These are phyloP conservation scores for Mactra quadrangularis DNA, from an alignment of 1,140 invertebrate species.

Conservation along the genomic window DNA sequence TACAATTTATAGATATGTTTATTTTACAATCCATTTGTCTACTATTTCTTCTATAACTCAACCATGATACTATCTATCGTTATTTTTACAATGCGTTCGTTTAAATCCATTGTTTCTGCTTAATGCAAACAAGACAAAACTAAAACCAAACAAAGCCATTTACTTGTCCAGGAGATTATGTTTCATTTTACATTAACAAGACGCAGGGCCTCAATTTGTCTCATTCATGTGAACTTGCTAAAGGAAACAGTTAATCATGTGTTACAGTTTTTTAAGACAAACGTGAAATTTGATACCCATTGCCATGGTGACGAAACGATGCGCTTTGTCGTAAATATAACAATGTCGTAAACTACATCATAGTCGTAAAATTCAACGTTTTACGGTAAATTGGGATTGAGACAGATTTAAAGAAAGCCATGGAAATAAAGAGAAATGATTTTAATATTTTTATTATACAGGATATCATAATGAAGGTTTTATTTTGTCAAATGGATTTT, in stretches of 20 bases:
- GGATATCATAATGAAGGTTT: not conserved
- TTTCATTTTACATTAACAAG: too few relatives aligned
- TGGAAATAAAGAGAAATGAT: not conserved
- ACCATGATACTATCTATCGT: too few relatives aligned
- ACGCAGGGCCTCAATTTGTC: constrained; percentile 20
- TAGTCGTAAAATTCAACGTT: too few relatives aligned
- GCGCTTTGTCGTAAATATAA: constrained; percentile 44
- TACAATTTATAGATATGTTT: too few relatives aligned
- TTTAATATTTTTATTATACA: not conserved
- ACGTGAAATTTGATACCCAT: constrained; percentile 35
- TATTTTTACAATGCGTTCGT: too few relatives aligned
- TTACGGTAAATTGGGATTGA: not conserved
- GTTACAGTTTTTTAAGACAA: constrained; percentile 58
- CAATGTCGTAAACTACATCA: constrained; percentile 34
- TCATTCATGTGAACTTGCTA: constrained; percentile 27
- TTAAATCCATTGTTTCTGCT: too few relatives aligned
- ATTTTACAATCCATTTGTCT: too few relatives aligned
- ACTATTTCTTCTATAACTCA: too few relatives aligned
- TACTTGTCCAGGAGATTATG: too few relatives aligned
- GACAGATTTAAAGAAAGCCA: not conserved
- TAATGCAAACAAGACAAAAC: too few relatives aligned
- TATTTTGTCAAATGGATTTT: not conserved
- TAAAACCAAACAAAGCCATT: too few relatives aligned
- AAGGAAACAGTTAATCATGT: constrained; percentile 53
- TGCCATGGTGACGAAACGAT: constrained; percentile 42